Evolutionary conservation across 2,888 invertebrate species (phyloP).

Genomic region (Pherbina coryleti): DNA sequence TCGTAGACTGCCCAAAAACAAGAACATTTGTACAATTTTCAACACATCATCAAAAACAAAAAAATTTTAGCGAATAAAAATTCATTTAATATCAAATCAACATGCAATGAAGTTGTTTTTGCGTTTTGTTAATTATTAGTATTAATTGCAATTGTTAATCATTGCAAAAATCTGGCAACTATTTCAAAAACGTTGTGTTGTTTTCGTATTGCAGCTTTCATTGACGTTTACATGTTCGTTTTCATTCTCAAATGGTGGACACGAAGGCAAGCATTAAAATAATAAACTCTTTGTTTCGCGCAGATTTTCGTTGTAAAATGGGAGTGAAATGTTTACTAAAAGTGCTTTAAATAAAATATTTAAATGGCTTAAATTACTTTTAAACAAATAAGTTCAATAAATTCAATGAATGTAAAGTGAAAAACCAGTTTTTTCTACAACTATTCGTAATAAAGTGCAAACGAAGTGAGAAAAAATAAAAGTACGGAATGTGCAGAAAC

Average conservation of each 20-base stretch:
- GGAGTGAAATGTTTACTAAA: constrained; percentile 12
- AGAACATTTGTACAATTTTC: no score
- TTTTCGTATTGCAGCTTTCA: not conserved
- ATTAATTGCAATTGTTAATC: no score
- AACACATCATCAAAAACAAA: no score
- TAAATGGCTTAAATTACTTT: constrained; percentile 17
- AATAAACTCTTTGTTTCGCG: constrained; percentile 38
- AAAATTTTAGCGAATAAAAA: no score
- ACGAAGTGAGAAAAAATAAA: constrained; percentile 6
- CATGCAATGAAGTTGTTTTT: no score
- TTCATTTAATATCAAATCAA: no score
- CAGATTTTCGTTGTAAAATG: constrained; percentile 33
- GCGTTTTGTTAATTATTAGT: no score
- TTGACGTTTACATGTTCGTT: constrained; percentile 36
- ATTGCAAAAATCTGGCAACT: not conserved
- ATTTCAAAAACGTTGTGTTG: not conserved
- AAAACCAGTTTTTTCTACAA: constrained; percentile 29
- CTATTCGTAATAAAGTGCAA: not conserved
- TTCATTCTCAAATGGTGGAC: constrained; percentile 28
- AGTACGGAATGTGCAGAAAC: constrained; percentile 9
- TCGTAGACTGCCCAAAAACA: no score
- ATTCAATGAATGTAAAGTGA: constrained; percentile 25
- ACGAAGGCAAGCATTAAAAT: constrained; percentile 18
- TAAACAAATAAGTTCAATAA: no score
- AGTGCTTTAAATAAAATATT: not conserved